Conservation (phyloP, 1,140 invertebrate species). For the Eumaeus atala region DNA sequence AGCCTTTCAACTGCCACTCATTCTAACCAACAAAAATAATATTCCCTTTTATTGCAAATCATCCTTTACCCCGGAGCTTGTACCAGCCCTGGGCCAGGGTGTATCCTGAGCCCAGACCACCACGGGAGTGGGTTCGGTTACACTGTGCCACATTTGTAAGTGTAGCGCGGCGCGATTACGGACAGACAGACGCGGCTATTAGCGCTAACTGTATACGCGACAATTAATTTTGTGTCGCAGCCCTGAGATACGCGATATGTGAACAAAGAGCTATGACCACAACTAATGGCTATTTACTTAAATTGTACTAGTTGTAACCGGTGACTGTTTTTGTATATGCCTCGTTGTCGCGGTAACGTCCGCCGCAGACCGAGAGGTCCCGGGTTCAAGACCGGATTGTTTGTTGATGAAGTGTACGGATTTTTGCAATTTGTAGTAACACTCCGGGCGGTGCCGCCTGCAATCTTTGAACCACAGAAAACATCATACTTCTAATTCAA, state of each 20-base stretch:
- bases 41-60: conserved; percentile 39
- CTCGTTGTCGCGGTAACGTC: too few species aligned
- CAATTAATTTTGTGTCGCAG: background rate
- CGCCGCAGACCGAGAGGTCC: too few species aligned
- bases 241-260: background rate
- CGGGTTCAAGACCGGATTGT: too few species aligned
- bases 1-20: too few species aligned
- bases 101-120: conserved; percentile 52
- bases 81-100: conserved; percentile 49
- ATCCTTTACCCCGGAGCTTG: too few species aligned
- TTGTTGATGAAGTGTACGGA: too few species aligned
- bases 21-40: too few species aligned
- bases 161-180: conserved; percentile 51
- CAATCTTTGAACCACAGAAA: too few species aligned
- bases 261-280: background rate
- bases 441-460: too few species aligned
- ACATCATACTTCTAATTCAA: too few species aligned
- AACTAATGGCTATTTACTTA: background rate
- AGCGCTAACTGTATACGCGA: conserved; percentile 12
- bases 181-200: conserved; percentile 26
- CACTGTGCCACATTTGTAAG: conserved; percentile 60
- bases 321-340: too few species aligned
- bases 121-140: conserved; percentile 48
- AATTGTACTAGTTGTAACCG: background rate
- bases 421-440: too few species aligned